Evolutionary conservation across 2,797 vertebrate genomes (phyloP).

Genomic region (Scomberomorus guttatus): DNA sequence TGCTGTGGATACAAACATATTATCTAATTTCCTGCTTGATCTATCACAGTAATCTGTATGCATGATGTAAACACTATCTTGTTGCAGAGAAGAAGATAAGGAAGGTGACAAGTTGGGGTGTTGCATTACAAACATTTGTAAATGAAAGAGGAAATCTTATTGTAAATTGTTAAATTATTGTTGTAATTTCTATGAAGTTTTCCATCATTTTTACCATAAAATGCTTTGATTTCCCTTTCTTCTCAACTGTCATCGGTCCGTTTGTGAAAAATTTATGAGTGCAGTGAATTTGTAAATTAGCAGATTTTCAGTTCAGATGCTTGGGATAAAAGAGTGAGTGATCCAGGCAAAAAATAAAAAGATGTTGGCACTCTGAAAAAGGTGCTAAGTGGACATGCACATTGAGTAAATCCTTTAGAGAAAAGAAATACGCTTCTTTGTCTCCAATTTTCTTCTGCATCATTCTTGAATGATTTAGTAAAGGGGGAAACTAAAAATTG

Average conservation of each 20-base stretch:
- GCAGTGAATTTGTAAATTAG: not conserved
- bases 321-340: not conserved
- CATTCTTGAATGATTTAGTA: slow-evolving; percentile 30
- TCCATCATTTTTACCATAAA: not conserved
- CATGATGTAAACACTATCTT: slow-evolving; percentile 17
- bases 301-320: not conserved
- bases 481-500: slow-evolving; percentile 7
- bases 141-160: not conserved
- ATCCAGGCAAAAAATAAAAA: not conserved
- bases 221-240: not conserved
- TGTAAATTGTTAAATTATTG: too few relatives aligned
- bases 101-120: not conserved
- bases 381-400: not conserved
- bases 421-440: slow-evolving; percentile 10
- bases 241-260: too few relatives aligned
- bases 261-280: too few relatives aligned
- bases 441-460: not conserved
- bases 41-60: slow-evolving; percentile 35
- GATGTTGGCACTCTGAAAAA: not conserved
- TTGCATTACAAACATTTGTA: not conserved
- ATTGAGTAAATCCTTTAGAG: not conserved
- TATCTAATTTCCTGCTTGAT: slow-evolving; percentile 46
- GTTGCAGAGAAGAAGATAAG: slow-evolving; percentile 9
- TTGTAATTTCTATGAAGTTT: not conserved
- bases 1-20: slow-evolving; percentile 19